A percentile compares a stretch with the other conserved stretches of the same genome.
Conservation (phyloP, 1,140 invertebrate species). For the Temnothorax curvispinosus region DNA sequence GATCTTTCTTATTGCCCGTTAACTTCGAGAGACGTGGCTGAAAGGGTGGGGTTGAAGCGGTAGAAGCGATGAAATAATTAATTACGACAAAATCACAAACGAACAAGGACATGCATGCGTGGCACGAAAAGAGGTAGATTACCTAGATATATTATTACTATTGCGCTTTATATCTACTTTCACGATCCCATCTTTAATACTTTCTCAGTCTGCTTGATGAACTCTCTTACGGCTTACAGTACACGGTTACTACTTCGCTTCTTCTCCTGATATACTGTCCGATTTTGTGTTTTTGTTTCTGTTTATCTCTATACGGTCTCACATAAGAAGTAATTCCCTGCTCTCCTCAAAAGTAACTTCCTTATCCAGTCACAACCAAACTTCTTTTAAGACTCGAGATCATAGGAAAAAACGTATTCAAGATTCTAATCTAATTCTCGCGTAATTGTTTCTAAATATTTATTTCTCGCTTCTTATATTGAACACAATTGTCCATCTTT, state of each 20-base stretch:
- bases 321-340: conserved; percentile 24
- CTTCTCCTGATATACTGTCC: conserved; percentile 42
- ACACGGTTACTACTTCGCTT: conserved; percentile 64
- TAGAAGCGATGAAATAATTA: conserved; percentile 21
- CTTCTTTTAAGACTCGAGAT: neutral
- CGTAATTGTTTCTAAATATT: conserved; percentile 11
- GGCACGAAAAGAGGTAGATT: conserved; percentile 82
- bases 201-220: conserved; percentile 64
- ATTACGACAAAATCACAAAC: conserved; percentile 55
- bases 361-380: neutral
- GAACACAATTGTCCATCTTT: neutral
- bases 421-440: neutral
- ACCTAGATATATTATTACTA: conserved; percentile 71
- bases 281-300: conserved; percentile 68
- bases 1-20: conserved; percentile 47
- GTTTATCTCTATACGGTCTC: conserved; percentile 31
- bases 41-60: conserved; percentile 69
- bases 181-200: conserved; percentile 57
- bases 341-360: conserved; percentile 2
- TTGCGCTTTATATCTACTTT: conserved; percentile 68
- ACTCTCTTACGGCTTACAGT: conserved; percentile 55
- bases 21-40: conserved; percentile 62
- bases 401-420: neutral
- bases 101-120: conserved; percentile 80
- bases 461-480: conserved; percentile 3